phyloP scores from a whole-genome alignment of 2,888 invertebrate genomes.

The Balanococcus diminutus region DNA sequence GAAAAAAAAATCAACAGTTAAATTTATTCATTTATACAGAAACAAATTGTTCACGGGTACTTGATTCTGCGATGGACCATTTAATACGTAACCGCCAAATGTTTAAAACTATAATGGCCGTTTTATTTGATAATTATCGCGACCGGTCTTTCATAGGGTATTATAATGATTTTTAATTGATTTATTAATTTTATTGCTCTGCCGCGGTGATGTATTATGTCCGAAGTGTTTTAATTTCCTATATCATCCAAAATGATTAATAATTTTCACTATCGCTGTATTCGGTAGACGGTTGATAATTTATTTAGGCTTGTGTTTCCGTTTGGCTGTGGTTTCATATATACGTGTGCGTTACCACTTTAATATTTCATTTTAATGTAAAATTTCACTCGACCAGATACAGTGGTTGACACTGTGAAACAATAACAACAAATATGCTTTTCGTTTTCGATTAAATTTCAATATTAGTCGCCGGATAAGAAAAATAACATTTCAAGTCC shows the following conservation, averaged over 20 bases:
- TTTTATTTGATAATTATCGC: constrained; percentile 13
- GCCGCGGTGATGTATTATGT: constrained; percentile 14
- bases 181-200: constrained; percentile 16
- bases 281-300: constrained; percentile 28
- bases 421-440: constrained; percentile 5
- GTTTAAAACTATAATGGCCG: neutral
- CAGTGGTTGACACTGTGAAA: neutral
- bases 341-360: neutral
- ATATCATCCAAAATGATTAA: constrained; percentile 27
- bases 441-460: neutral
- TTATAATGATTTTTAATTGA: constrained; percentile 11
- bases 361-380: constrained; percentile 13
- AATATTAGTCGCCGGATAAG: neutral
- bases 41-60: neutral
- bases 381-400: neutral
- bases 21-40: neutral
- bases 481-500: neutral
- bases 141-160: neutral
- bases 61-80: neutral
- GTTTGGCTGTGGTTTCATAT: constrained; percentile 18
- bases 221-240: constrained; percentile 36
- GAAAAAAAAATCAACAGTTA: neutral
- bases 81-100: neutral
- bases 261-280: constrained; percentile 3
- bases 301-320: constrained; percentile 40